phyloP scores from a whole-genome alignment of 2,888 invertebrate species.

The Onchidella celtica region DNA sequence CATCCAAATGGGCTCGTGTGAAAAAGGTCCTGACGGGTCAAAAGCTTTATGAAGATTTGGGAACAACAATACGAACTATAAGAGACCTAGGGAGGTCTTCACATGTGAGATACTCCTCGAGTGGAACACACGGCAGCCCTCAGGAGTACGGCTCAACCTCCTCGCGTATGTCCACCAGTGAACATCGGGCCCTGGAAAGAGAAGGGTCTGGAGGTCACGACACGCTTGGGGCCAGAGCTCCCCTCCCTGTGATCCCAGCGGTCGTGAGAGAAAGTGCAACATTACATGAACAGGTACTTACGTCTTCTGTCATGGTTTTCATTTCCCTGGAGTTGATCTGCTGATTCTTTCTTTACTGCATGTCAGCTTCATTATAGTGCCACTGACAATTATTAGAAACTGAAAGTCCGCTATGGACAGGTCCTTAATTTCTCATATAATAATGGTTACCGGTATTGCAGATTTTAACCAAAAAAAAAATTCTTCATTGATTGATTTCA shows the following conservation, averaged over 20 bases:
- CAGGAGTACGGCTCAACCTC: constrained; percentile 49
- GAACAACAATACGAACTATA: constrained; percentile 65
- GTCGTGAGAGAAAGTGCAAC: not conserved
- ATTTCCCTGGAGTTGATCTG: not conserved
- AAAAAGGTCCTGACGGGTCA: constrained; percentile 88
- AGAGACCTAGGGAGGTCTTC: constrained; percentile 63
- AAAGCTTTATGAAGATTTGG: constrained; percentile 69
- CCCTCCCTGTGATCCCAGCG: not conserved
- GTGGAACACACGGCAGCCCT: constrained; percentile 11
- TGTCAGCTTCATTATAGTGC: no score
- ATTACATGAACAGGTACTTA: not conserved
- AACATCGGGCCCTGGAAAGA: constrained; percentile 63
- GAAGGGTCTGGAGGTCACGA: constrained; percentile 68
- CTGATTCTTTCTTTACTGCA: not conserved
- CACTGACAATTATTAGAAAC: no score
- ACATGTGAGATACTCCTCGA: constrained; percentile 52
- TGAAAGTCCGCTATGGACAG: no score
- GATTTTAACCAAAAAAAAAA: no score
- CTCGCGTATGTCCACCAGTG: constrained; percentile 57
- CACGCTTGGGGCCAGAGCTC: constrained; percentile 23
- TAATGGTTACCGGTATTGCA: no score
- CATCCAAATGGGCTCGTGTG: constrained; percentile 93
- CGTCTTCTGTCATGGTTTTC: not conserved
- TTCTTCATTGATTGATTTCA: no score
- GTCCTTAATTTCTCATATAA: constrained; percentile 47